Percentiles rank a stretch among this genome's conserved stretches.
Evolutionary conservation across 2,113 vertebrate genomes (phyloP).

Genomic region (Cinclus mexicanus): DNA sequence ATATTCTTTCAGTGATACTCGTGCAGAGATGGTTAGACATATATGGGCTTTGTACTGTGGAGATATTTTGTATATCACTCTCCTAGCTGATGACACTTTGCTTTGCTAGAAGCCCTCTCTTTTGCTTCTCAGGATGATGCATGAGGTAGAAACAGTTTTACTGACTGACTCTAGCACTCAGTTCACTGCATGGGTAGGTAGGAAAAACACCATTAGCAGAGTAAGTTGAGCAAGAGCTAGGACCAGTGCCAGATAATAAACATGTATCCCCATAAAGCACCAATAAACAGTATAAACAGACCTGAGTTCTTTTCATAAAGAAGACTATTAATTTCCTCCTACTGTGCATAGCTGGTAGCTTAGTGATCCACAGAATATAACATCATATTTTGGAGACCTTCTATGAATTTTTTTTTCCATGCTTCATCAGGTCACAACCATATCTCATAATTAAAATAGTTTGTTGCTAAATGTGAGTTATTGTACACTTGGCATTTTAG

Average conservation of each 20-base stretch:
- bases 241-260: constrained; percentile 29
- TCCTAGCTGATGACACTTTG: background rate
- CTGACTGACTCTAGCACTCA: background rate
- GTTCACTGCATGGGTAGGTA: background rate
- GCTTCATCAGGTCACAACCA: background rate
- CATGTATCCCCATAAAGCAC: background rate
- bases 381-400: background rate
- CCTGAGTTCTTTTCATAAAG: background rate
- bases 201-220: background rate
- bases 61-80: background rate
- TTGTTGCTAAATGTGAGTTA: background rate
- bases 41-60: background rate
- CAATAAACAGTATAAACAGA: background rate
- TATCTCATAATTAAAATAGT: background rate
- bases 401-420: background rate
- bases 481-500: background rate
- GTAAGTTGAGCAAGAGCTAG: background rate
- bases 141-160: background rate
- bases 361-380: background rate
- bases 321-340: background rate
- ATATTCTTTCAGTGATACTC: background rate
- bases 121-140: background rate
- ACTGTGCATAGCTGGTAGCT: background rate
- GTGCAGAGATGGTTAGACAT: background rate
- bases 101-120: background rate